phyloP scores from a whole-genome alignment of 2,797 vertebrate species.

The Chrysolophus pictus region DNA sequence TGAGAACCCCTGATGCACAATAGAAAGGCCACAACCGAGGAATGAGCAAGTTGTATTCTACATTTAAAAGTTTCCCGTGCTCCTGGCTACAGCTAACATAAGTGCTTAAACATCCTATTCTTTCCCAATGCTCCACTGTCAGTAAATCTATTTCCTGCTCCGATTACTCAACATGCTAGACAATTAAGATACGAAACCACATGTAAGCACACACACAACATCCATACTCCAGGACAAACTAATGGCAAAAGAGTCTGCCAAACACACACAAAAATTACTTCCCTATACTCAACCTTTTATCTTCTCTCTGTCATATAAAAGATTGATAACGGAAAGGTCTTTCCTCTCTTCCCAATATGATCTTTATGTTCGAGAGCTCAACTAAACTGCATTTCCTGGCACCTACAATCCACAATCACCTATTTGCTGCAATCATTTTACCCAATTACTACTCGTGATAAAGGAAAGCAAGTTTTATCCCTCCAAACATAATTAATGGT shows the following conservation, averaged over 20 bases:
- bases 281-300: neutral
- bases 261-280: neutral
- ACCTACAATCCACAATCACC: neutral
- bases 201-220: neutral
- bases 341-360: neutral
- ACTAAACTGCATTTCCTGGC: neutral
- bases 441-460: neutral
- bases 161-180: constrained; percentile 20
- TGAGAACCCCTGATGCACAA: constrained; percentile 2
- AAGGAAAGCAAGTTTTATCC: neutral
- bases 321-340: fast-evolving
- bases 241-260: neutral
- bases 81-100: constrained; percentile 11
- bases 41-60: constrained; percentile 3
- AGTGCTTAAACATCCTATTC: constrained; percentile 29
- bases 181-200: constrained; percentile 36
- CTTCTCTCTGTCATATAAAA: neutral
- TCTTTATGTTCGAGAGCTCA: neutral
- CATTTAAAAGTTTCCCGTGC: constrained; percentile 27
- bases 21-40: neutral
- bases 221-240: neutral
- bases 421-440: neutral
- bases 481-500: neutral
- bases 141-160: constrained; percentile 44
- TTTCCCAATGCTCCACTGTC: constrained; percentile 38